A percentile compares a stretch with the other conserved stretches of the same genome.
phyloP scores from a whole-genome alignment of 2,113 vertebrate species.

The Hypocryptadius cinnamomeus region DNA sequence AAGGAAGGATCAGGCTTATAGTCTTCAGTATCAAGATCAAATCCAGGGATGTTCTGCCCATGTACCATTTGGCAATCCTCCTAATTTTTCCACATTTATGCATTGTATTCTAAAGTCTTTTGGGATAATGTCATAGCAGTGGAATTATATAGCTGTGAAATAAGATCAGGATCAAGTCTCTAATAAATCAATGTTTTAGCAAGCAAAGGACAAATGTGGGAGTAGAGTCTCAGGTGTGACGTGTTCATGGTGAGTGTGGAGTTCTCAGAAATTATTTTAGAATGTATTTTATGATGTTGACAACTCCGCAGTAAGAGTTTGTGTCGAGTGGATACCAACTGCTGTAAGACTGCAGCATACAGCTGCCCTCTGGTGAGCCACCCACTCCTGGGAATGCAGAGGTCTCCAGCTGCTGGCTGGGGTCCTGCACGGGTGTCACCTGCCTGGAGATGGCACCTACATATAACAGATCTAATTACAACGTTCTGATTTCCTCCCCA shows the following conservation, averaged over 20 bases:
- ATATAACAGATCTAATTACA: not conserved
- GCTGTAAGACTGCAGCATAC: not conserved
- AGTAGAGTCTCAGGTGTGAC: not conserved
- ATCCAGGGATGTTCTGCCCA: not conserved
- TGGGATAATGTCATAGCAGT: not conserved
- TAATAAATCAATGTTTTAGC: not conserved
- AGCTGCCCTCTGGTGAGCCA: not conserved
- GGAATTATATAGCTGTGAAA: constrained; percentile 1
- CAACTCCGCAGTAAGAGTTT: not conserved
- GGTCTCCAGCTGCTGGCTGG: not conserved
- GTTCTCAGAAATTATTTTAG: not conserved
- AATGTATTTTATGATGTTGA: not conserved
- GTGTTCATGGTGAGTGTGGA: not conserved
- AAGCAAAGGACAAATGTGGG: not conserved
- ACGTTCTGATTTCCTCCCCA: not conserved
- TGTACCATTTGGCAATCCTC: not conserved
- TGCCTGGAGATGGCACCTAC: not conserved
- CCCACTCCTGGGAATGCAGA: fast-evolving
- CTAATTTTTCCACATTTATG: not conserved
- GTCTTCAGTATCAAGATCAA: not conserved
- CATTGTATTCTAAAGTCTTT: not conserved
- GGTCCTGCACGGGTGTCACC: not conserved
- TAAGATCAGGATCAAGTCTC: not conserved
- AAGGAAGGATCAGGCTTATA: not conserved
- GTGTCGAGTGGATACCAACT: fast-evolving